Evolutionary conservation across 2,888 invertebrate species (phyloP), one percentile per base, ranked within the genome.

Genomic region (Acanthacorydalis orientalis): DNA sequence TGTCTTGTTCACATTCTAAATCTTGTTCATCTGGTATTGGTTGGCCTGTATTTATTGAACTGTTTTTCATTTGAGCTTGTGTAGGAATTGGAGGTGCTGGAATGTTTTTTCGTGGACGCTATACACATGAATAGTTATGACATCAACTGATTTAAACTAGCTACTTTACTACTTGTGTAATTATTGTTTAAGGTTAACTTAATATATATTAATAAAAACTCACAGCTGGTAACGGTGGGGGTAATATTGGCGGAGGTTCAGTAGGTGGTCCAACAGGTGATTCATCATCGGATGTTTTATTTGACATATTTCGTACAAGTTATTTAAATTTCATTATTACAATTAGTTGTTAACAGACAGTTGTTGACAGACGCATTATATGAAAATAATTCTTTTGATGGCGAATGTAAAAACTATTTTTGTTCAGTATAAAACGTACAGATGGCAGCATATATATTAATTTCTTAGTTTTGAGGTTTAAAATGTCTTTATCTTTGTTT

Each of bases 141-240:
- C n/a, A 12, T 12, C 12, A 12, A 37, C 6, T n/a, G n/a, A 12
- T 12, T 39, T 39, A 9, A 14, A 9, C 16, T 14, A 39, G 8
- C 16, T 12, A 39, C 3, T 15, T 39, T 14, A 12, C 12, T 39
- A 39, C 8, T n/a, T 15, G 6, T n/a, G 8, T n/a, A 12, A 3
- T 37, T 37, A 37, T 23, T 23, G 23, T 23, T 23, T 23, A 23
- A 23, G 23, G 23, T 23, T 23, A 23, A 23, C 6, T 4, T 23
- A 37, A 14, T 33, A 14, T 34, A 34, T n/a, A 44, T 34, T 7
- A 33, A 12, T 16, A 33, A n/a, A 16, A 43, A 55, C 54, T 54
- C 54, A 60, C 60, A 43, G 57, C 58, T 42, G 61, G 60, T 47
- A 61, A 48, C 8, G 61, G 61, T 10, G 61, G 61, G 43, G 60